Evolutionary conservation across 2,888 invertebrate genomes (phyloP), one percentile per base, ranked within the genome.

Genomic region (Yponomeuta malinellus): DNA sequence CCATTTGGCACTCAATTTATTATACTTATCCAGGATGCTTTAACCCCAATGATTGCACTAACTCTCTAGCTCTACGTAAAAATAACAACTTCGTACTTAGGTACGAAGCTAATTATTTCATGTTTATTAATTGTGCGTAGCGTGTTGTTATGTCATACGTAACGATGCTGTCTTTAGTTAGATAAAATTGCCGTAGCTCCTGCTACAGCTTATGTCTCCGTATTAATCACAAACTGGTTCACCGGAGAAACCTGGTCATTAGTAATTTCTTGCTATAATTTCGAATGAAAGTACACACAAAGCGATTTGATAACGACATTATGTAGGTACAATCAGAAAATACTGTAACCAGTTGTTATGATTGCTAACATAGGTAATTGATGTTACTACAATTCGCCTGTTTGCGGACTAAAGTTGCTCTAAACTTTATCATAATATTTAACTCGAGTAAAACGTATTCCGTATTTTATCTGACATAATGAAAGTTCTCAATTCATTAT

Each of bases 221-320:
- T 15, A 59, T 68, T 68, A 68, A 68, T 68, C 68, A 68, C 52
- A 29, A 68, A 52, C 68, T 63, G 12, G 63, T 63, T 59, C 52
- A 59, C 33, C 63, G 63, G 70, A 63, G 70, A 70, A 70, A 70
- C 31, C 70, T 70, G 43, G 63, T 70, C 43, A 70, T 70, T 70
- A 48, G 70, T 63, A 63, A 63, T 70, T 63, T 63, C 70, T 63
- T 63, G 63, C 52, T 59, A 23, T 43, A 63, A 63, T 63, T 63
- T 70, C 31, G 63, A 15, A 63, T 63, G 70, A 63, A 70, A 70
- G 69, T 69, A 52, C 31, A 37, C 37, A 31, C 52, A 70, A 70
- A 33, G n/a, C 9, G 63, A 70, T 70, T 70, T 70, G 70, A 69
- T 69, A 31, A 69, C 69, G 29, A 59, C 12, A 68, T 68, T 65